phyloP scores from a whole-genome alignment of 1,140 invertebrate species.

The Hetaerina americana region DNA sequence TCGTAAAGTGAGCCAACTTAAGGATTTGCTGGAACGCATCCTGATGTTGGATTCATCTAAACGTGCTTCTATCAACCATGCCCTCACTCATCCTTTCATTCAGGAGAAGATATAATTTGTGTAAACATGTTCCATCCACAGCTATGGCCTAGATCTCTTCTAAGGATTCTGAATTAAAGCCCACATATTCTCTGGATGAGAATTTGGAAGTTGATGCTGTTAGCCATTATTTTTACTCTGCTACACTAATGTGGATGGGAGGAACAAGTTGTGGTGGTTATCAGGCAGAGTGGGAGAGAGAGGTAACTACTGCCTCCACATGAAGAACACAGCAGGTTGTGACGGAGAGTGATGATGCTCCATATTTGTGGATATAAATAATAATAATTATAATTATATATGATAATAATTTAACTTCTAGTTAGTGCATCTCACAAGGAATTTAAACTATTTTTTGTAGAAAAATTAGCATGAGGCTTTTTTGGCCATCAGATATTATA shows the following conservation, averaged over 20 bases:
- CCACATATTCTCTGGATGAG: background rate
- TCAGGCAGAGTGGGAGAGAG: background rate
- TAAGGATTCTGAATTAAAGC: background rate
- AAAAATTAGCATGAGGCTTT: background rate
- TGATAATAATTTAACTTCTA: too few species aligned
- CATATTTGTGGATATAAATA: background rate
- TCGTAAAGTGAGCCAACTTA: constrained; percentile 81
- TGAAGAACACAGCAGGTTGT: background rate
- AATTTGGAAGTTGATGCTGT: background rate
- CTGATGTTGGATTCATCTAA: constrained; percentile 88
- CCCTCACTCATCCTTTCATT: constrained; percentile 92
- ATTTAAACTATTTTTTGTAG: background rate
- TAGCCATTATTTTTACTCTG: background rate
- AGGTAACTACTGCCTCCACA: background rate
- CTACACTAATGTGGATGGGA: background rate
- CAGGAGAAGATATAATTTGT: constrained; percentile 63
- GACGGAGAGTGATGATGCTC: background rate
- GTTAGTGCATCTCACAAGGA: too few species aligned
- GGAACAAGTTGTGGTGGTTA: background rate
- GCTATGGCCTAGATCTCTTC: background rate
- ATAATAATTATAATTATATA: too few species aligned
- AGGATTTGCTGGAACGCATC: constrained; percentile 87
- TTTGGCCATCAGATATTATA: background rate
- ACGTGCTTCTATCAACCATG: constrained; percentile 84
- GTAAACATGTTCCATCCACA: background rate